A percentile compares a stretch with the other conserved stretches of the same genome.
Conservation (phyloP, 1,140 invertebrate genomes). For the Drosophila sechellia region DNA sequence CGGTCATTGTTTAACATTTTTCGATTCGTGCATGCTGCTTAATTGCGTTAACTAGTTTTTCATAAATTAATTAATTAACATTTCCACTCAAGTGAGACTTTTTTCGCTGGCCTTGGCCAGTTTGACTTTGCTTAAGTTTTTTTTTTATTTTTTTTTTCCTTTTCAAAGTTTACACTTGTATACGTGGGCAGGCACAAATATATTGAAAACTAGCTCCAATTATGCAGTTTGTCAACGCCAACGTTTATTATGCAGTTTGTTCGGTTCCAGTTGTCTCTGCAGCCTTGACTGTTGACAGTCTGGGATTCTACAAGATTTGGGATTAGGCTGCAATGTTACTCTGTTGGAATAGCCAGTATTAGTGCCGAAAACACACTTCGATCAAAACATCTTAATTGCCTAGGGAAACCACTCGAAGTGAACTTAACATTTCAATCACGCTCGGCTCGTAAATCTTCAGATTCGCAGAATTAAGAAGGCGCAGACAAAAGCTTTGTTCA, state of each 20-base stretch:
- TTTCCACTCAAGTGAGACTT: slow-evolving; percentile 55
- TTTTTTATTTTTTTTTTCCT: slow-evolving; percentile 9
- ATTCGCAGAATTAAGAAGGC: slow-evolving; percentile 15
- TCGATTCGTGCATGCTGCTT: slow-evolving; percentile 11
- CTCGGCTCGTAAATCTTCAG: slow-evolving; percentile 40
- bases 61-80: slow-evolving; percentile 73
- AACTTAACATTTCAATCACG: slow-evolving; percentile 51
- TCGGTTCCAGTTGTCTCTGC: slow-evolving; percentile 2
- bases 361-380: neutral
- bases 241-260: slow-evolving; percentile 39
- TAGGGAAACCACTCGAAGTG: neutral
- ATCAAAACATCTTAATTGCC: slow-evolving; percentile 7
- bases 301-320: slow-evolving; percentile 1
- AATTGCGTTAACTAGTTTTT: slow-evolving; percentile 46
- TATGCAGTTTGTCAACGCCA: slow-evolving; percentile 49
- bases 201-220: slow-evolving; percentile 41
- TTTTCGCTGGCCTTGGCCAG: slow-evolving; percentile 49
- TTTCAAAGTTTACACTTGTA: slow-evolving; percentile 23
- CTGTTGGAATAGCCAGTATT: neutral
- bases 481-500: slow-evolving; percentile 7
- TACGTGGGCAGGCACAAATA: slow-evolving; percentile 30
- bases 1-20: slow-evolving; percentile 7
- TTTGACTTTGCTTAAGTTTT: slow-evolving; percentile 27
- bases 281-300: slow-evolving; percentile 12
- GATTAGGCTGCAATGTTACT: neutral